Evolutionary conservation across 2,888 invertebrate species (phyloP).

Genomic region (Tridacna gigas): DNA sequence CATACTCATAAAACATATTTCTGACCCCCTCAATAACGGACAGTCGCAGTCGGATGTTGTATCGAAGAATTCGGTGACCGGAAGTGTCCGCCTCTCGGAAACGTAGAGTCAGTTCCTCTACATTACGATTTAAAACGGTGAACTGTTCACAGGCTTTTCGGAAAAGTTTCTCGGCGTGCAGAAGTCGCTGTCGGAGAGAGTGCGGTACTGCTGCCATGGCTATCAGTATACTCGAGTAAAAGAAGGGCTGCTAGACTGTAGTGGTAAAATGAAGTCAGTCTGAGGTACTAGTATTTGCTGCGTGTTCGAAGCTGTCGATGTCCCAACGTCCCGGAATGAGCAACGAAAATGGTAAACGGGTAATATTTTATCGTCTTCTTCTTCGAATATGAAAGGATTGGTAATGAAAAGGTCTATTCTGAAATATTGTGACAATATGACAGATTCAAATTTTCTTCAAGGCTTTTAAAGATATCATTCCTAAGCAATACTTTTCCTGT

Average conservation of each 20-base stretch:
- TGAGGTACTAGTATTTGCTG: not conserved
- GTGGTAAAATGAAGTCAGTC: not conserved
- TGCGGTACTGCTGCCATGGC: not conserved
- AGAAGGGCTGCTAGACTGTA: not conserved
- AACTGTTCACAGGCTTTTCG: slow-evolving; percentile 59
- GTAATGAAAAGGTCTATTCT: not conserved
- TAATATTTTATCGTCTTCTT: not conserved
- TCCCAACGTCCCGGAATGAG: too few species aligned
- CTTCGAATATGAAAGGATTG: not conserved
- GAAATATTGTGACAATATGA: not conserved
- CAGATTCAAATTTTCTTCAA: not conserved
- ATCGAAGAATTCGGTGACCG: slow-evolving; percentile 39
- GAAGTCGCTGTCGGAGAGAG: slow-evolving; percentile 27
- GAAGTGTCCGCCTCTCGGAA: slow-evolving; percentile 37
- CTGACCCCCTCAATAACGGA: slow-evolving; percentile 57
- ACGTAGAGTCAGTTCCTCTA: slow-evolving; percentile 33
- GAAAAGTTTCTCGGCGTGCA: slow-evolving; percentile 39
- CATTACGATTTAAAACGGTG: slow-evolving; percentile 47
- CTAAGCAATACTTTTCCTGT: not conserved
- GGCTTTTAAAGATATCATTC: not conserved
- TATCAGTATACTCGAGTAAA: not conserved
- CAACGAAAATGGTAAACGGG: too few species aligned
- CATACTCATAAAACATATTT: slow-evolving; percentile 62
- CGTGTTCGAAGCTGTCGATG: too few species aligned
- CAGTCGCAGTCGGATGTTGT: slow-evolving; percentile 55